phyloP scores from a whole-genome alignment of 1,140 invertebrate species.

The Trachymyrmex cornetzi region DNA sequence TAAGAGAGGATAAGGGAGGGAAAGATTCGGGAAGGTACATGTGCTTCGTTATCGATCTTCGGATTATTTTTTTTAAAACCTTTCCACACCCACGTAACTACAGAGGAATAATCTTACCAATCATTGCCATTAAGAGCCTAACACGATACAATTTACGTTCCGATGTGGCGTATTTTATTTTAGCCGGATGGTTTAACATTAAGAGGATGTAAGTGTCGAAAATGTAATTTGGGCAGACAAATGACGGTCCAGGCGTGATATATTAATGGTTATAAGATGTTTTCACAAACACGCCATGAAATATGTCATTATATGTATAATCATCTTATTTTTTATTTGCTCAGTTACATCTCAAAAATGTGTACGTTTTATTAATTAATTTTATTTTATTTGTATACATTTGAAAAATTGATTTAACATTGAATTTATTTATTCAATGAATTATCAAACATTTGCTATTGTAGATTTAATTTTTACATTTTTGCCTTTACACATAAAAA shows the following conservation, averaged over 20 bases:
- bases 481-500: not conserved
- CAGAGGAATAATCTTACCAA: constrained; percentile 31
- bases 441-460: not conserved
- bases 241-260: constrained; percentile 55
- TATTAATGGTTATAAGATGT: constrained; percentile 12
- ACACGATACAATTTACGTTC: constrained; percentile 44
- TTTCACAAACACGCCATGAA: constrained; percentile 13
- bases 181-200: constrained; percentile 27
- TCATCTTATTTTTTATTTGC: constrained; percentile 47
- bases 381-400: not conserved
- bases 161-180: constrained; percentile 50
- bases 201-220: constrained; percentile 61
- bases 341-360: not conserved
- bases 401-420: constrained; percentile 13
- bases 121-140: constrained; percentile 39
- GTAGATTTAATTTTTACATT: not conserved
- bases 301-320: constrained; percentile 45
- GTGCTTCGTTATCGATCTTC: constrained; percentile 64
- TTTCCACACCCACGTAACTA: constrained; percentile 38
- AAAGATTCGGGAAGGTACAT: constrained; percentile 29
- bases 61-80: constrained; percentile 10
- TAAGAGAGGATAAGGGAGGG: not conserved
- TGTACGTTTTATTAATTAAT: not conserved
- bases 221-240: constrained; percentile 57
- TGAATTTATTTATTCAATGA: not conserved